These are phyloP conservation scores for Karalla daura DNA, from an alignment of 2,797 vertebrate genomes.

Conservation along the genomic window DNA sequence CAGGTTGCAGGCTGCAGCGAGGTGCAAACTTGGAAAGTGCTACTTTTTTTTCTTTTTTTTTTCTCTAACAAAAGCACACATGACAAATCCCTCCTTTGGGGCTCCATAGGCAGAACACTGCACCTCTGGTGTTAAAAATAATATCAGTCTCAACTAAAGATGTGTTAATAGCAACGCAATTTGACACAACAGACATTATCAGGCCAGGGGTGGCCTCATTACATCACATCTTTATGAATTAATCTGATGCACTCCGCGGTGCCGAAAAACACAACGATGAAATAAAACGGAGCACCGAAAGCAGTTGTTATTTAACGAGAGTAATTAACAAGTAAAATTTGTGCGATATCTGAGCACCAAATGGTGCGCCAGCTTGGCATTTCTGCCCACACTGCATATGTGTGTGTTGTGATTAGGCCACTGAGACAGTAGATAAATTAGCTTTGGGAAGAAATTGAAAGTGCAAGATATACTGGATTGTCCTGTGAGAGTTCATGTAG, in stretches of 20 bases:
- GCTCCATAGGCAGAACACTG: conserved; percentile 6
- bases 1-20: conserved; percentile 10
- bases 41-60: no score
- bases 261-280: conserved; percentile 47
- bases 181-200: conserved; percentile 43
- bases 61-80: not conserved
- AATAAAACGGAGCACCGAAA: conserved; percentile 52
- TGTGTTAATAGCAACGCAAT: conserved; percentile 24
- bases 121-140: conserved; percentile 27
- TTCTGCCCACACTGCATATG: conserved; percentile 67
- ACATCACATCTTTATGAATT: conserved; percentile 47
- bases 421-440: conserved; percentile 78
- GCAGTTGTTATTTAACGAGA: conserved; percentile 73
- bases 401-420: conserved; percentile 74
- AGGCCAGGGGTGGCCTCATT: conserved; percentile 37
- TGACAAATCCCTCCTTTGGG: conserved; percentile 26
- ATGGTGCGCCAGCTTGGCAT: conserved; percentile 67
- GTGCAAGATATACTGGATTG: conserved; percentile 70
- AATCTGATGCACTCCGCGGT: conserved; percentile 36
- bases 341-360: conserved; percentile 60
- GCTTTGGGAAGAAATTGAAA: conserved; percentile 76
- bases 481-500: conserved; percentile 73
- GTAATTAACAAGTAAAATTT: conserved; percentile 75
- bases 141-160: conserved; percentile 20
- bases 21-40: not conserved